These are phyloP conservation scores for Gallinago solitaria DNA, from an alignment of 2,797 vertebrate species.

Conservation along the genomic window DNA sequence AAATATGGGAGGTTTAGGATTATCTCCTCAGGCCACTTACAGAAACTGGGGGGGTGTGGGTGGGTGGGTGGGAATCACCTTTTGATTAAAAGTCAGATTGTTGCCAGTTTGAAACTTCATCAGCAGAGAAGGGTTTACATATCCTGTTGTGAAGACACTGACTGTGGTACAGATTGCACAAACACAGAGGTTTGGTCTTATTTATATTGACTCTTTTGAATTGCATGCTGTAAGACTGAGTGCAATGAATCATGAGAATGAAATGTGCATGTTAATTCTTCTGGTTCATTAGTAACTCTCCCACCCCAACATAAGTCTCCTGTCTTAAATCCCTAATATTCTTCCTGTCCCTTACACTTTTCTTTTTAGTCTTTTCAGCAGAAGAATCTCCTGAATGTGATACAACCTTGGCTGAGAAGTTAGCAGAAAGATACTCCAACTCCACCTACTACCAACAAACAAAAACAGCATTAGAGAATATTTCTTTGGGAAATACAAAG, in stretches of 20 bases:
- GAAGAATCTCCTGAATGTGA: slow-evolving; percentile 4
- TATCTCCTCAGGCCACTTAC: not conserved
- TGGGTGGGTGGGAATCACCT: not conserved
- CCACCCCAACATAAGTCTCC: not conserved
- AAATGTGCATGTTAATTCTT: not conserved
- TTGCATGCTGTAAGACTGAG: not conserved
- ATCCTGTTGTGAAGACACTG: not conserved
- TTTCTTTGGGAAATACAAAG: slow-evolving; percentile 68
- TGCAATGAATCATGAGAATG: not conserved
- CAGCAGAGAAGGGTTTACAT: not conserved
- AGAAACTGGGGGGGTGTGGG: not conserved
- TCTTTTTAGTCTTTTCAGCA: slow-evolving; percentile 28
- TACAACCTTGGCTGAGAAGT: slow-evolving; percentile 78
- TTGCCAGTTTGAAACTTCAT: not conserved
- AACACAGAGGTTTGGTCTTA: not conserved
- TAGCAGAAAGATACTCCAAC: slow-evolving; percentile 82
- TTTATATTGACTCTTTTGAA: not conserved
- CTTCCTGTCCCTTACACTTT: not conserved
- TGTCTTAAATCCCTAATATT: not conserved
- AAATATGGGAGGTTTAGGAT: not conserved
- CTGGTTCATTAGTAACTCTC: not conserved
- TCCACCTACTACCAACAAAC: slow-evolving; percentile 80
- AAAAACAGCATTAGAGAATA: slow-evolving; percentile 77
- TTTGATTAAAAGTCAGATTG: not conserved
- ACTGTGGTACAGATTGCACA: not conserved